phyloP scores from a whole-genome alignment of 2,797 vertebrate species.

The Luscinia luscinia region DNA sequence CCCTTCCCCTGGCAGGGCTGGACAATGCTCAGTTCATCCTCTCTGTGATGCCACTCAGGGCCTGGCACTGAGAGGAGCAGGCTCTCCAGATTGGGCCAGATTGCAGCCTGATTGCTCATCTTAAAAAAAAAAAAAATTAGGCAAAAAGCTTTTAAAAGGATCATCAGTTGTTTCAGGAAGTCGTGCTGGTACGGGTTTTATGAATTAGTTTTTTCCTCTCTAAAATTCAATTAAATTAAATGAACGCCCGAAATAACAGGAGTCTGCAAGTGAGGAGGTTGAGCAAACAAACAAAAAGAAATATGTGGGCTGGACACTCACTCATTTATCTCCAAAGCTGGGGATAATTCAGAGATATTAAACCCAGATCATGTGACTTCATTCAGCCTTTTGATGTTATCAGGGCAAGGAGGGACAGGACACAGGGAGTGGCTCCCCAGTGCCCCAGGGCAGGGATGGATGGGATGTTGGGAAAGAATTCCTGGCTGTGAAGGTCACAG shows the following conservation, averaged over 20 bases:
- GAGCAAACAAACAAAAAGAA: background rate
- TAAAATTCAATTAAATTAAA: background rate
- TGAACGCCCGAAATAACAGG: background rate
- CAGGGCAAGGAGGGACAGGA: background rate
- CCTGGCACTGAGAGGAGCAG: background rate
- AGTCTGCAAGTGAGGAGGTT: background rate
- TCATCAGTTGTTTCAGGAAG: background rate
- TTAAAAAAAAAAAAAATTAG: background rate
- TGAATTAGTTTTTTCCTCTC: background rate
- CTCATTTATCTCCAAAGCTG: background rate
- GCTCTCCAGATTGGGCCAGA: background rate
- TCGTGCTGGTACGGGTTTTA: background rate
- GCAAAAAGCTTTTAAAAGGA: background rate
- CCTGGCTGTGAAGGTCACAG: fast-evolving
- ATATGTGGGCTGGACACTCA: background rate
- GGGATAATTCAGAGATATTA: background rate
- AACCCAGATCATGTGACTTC: background rate
- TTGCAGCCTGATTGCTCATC: background rate
- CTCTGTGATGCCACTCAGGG: fast-evolving
- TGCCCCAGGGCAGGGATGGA: background rate
- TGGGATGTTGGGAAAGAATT: background rate
- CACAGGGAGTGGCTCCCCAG: background rate
- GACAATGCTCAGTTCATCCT: background rate
- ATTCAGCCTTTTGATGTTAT: background rate
- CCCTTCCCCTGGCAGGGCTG: background rate